phyloP scores from a whole-genome alignment of 2,797 vertebrate species.

The Muscicapa striata region DNA sequence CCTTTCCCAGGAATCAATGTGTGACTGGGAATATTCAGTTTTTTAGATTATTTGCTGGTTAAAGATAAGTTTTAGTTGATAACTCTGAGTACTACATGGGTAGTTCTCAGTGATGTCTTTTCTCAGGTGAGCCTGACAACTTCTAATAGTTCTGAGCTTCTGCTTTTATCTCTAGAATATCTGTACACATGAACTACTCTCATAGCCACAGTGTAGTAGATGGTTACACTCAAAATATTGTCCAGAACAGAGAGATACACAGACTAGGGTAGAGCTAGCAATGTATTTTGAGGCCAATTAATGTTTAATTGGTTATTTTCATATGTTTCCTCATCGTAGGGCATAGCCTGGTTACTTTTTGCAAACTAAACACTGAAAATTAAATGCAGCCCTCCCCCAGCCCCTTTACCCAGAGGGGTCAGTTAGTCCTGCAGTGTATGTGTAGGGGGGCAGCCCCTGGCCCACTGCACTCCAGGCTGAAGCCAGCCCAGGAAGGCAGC shows the following conservation, averaged over 20 bases:
- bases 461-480: rapidly evolving
- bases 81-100: background rate
- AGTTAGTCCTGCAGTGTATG: background rate
- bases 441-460: rapidly evolving
- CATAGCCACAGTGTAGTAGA: background rate
- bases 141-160: background rate
- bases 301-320: background rate
- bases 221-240: background rate
- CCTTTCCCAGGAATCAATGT: background rate
- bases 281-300: background rate
- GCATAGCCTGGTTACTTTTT: background rate
- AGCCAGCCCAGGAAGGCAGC: rapidly evolving
- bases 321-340: rapidly evolving
- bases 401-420: rapidly evolving
- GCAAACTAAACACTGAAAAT: background rate
- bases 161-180: background rate
- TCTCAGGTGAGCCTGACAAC: background rate
- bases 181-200: background rate
- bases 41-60: background rate
- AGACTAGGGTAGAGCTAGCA: background rate
- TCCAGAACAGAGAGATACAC: background rate
- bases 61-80: background rate
- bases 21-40: background rate
- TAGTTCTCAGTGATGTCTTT: background rate
- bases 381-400: background rate